These are phyloP conservation scores for Neotoxoptera formosana DNA, from an alignment of 1,140 invertebrate species.

Conservation along the genomic window DNA sequence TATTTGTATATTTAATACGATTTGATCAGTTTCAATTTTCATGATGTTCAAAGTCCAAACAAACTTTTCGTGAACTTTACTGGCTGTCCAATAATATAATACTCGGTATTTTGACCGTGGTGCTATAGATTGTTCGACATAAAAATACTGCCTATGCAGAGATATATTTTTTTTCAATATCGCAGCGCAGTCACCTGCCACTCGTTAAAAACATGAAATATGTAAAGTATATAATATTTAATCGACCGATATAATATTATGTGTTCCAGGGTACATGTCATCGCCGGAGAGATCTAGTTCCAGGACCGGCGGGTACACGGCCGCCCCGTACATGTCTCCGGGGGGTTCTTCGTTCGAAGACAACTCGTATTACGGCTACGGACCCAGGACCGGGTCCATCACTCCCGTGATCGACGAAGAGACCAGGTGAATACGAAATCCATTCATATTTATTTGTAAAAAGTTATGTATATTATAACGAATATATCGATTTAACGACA, in stretches of 20 bases:
- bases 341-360: conserved; percentile 72
- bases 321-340: conserved; percentile 60
- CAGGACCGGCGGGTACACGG: conserved; percentile 63
- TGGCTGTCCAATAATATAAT: neutral
- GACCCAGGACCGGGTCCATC: conserved; percentile 75
- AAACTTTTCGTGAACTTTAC: neutral
- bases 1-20: neutral
- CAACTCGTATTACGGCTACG: conserved; percentile 84
- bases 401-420: conserved; percentile 92
- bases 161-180: too few relatives aligned
- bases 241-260: too few relatives aligned
- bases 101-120: neutral
- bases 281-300: conserved; percentile 78
- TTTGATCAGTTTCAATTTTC: neutral
- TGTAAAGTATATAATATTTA: too few relatives aligned
- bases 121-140: too few relatives aligned
- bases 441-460: neutral
- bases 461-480: too few relatives aligned
- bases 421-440: conserved; percentile 71
- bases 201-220: too few relatives aligned
- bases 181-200: too few relatives aligned
- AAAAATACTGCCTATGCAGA: too few relatives aligned
- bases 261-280: conserved; percentile 80
- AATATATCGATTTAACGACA: neutral
- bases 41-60: neutral